Base-by-base conservation (phyloP, 2,797 vertebrate genomes). In the Limnodromus scolopaceus region DNA sequence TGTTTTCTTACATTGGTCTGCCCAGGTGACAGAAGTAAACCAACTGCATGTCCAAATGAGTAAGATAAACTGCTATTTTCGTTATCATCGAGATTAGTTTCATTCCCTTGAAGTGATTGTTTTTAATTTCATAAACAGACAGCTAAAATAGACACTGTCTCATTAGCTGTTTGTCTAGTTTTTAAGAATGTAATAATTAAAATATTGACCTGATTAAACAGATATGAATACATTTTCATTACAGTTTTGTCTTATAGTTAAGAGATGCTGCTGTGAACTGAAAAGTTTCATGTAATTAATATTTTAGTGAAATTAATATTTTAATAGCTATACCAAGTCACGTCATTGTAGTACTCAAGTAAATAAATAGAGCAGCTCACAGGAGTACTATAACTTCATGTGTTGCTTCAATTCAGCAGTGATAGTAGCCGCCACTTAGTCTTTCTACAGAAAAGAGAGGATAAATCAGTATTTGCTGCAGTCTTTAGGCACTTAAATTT, bases 251-350 rank as follows among this genome's bases (percentile, higher is more conserved):
- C 60, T 90, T 93, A 64, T 89, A 92, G 77, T 88, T 82, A 88
- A 92, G 71, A 70, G 69, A 83, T 71, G 49, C 72, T 86, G 48
- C 76, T 90, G 72, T 92, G 74, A 95, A 53, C 43, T 2, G 38
- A 88, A 60, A 84, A 77, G 51, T 92, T 94, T 74, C 13, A 64
- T 48, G 70, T 66, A 41, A 86, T 93, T 84, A 95, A 93, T 97
- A 92, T 95, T 94, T 94, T 36, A 96, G 64, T 65, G 64, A 70
- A 93, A 66, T 86, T 91, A 92, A 88, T 93, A 71, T 94, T 95
- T 93, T 76, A 95, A 46, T 94, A 94, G 68, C 9, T 80, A 41
- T 16, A 69, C 39, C 19, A 75, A 77, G 49, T 76, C 84, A 19
- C 49, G 41, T 69, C 43, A 61, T 72, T 86, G 65, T 78, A 64